Evolutionary conservation across 2,113 vertebrate genomes (phyloP).

Genomic region (Nothoprocta pentlandii): DNA sequence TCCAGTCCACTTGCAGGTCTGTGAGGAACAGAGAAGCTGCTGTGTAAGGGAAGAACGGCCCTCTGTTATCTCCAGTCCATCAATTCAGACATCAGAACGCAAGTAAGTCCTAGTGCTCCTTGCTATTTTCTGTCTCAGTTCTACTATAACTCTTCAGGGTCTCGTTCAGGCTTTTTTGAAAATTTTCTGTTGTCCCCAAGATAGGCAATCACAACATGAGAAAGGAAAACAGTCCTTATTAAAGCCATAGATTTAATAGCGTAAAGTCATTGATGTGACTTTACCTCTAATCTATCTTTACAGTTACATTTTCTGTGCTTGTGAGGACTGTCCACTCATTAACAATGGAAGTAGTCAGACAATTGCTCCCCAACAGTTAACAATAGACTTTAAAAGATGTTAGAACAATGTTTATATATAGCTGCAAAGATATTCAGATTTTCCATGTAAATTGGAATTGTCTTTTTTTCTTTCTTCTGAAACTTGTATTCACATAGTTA

Average conservation of each 20-base stretch:
- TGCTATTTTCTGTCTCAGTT: neutral
- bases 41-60: neutral
- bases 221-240: neutral
- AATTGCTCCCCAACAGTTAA: neutral
- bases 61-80: no score
- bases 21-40: neutral
- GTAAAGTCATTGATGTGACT: neutral
- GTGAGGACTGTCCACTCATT: neutral
- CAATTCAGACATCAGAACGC: fast-evolving
- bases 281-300: neutral
- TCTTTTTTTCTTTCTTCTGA: neutral
- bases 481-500: neutral
- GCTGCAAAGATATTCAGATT: neutral
- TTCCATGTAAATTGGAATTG: neutral
- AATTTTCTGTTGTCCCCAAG: neutral
- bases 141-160: neutral
- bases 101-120: fast-evolving
- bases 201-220: neutral
- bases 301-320: neutral
- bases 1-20: neutral
- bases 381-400: neutral
- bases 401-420: neutral
- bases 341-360: neutral
- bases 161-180: neutral
- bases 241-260: neutral